Base-by-base conservation (phyloP, 2,113 vertebrate species). In the Dipodomys ordii region DNA sequence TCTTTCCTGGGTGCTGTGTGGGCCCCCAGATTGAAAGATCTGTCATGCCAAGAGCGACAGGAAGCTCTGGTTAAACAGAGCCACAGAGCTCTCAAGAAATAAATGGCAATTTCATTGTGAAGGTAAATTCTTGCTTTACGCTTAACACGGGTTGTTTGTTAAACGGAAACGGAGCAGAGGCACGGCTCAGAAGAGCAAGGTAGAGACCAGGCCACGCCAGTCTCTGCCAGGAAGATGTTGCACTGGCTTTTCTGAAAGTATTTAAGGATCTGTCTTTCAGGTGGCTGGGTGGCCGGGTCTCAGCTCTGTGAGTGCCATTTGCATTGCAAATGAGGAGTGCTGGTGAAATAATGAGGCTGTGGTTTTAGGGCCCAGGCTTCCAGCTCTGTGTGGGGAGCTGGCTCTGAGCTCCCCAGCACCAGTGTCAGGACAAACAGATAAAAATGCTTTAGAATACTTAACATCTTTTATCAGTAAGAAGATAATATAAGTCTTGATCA, bases 161-260 rank as follows among this genome's bases (percentile, higher is more conserved):
- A 35, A 39, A 67, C 23, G 93, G 96, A 92, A 90, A 25, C 25
- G 69, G 9, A 44, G 16, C 0, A 32, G 44, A 92, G 74, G 3
- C 1, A 0, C 0, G 4, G 12, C 68, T 35, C 44, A 28, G 76
- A 91, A 27, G 15, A 71, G 22, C 49, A 80, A 64, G 80, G 2
- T 0, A 6, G 25, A 68, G 6, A 3, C 15, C 2, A 30, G 32
- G 3, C 32, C 4, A 0, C 1, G 60, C 23, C 16, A 18, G 0
- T 65, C 81, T 83, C 81, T 1, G 67, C 16, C 39, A 13, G 0
- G 25, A n/a, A 49, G 11, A 20, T 35, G 69, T 53, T 12, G 1
- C 0, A 3, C 6, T 18, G 2, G 57, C 1, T 74, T 76, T 84
- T n/a, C 78, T 64, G 73, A 20, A 3, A 16, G 20, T 13, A 4